Conservation (phyloP, 2,797 vertebrate genomes). For the Danio kyathit region DNA sequence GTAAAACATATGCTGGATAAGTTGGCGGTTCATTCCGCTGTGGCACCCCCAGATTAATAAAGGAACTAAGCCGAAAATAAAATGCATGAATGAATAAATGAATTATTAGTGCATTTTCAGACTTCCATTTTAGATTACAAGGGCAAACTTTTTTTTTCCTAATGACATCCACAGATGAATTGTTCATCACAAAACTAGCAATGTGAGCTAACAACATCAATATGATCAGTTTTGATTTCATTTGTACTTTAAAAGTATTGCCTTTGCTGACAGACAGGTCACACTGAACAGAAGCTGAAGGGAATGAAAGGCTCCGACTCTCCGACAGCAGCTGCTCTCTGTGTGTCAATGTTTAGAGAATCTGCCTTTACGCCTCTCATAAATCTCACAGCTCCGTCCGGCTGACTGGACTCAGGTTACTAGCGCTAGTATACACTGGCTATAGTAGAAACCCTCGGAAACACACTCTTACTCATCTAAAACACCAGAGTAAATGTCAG, state of each 20-base stretch:
- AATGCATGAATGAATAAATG: too few species aligned
- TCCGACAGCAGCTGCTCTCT: constrained; percentile 76
- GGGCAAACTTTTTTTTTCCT: too few species aligned
- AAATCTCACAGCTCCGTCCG: constrained; percentile 76
- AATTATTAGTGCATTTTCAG: too few species aligned
- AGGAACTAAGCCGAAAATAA: too few species aligned
- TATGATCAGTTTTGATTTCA: too few species aligned
- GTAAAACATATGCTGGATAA: too few species aligned
- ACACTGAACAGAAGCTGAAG: constrained; percentile 71
- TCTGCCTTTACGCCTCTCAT: constrained; percentile 79
- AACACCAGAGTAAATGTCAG: constrained; percentile 25
- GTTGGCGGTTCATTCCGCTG: too few species aligned
- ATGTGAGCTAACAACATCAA: too few species aligned
- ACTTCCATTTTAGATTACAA: too few species aligned
- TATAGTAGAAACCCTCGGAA: constrained; percentile 8
- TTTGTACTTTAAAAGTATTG: constrained; percentile 33
- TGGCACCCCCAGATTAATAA: too few species aligned
- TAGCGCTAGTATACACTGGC: constrained; percentile 63
- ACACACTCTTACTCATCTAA: constrained; percentile 3
- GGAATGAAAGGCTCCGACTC: constrained; percentile 30
- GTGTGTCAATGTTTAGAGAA: constrained; percentile 85
- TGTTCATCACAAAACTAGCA: too few species aligned
- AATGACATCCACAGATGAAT: too few species aligned
- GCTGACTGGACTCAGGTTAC: constrained; percentile 67
- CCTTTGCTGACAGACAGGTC: constrained; percentile 76